Base-by-base conservation (phyloP, 1,140 invertebrate species). In the Eriosoma lanigerum region DNA sequence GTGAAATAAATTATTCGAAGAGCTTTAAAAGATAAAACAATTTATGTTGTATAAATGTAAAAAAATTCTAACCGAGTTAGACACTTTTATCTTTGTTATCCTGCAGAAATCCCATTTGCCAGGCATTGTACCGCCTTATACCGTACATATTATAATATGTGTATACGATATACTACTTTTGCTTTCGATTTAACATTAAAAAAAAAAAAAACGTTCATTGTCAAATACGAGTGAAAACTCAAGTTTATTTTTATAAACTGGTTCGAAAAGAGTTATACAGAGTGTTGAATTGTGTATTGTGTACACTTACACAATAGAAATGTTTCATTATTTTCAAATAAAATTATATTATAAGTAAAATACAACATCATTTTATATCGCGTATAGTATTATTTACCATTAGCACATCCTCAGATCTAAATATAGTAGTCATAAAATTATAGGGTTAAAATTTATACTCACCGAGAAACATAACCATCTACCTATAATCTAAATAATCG, bases 191-290 rank as follows among this genome's bases (percentile, higher is more conserved):
- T 60, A 60, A 60, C 58, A 60, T 8, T 26, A 60, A 15, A 13
- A 48, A 32, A 62, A 19, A 24, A 68, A 48, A 68, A 68, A 17
- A 5, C 21, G 17, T 19, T 68, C 8, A 2, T 6, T 5, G 17
- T 32, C 26, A 5, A 29, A 68, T n/a, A 46, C 8, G 9, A 48
- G 66, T 48, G 21, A 68, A 68, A 48, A 48, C 44, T 68, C 44
- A 1, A 48, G 21, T 26, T 17, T 38, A 15, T 68, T 48, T 48
- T 21, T 3, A 17, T 48, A 68, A 48, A 68, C 44, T 68, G 66
- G 66, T 68, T 68, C 9, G 6, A 48, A 68, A 68, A 48, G 24
- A 5, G n/a, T 9, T 68, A 26, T 68, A 68, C 66, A 68, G 44
- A 48, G 66, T 3, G 66, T 48, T 26, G 12, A 17, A 68, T n/a